Percentiles rank a stretch among this genome's conserved stretches.
Evolutionary conservation across 2,888 invertebrate genomes (phyloP).

Genomic region (Pediacus dermestoides): DNA sequence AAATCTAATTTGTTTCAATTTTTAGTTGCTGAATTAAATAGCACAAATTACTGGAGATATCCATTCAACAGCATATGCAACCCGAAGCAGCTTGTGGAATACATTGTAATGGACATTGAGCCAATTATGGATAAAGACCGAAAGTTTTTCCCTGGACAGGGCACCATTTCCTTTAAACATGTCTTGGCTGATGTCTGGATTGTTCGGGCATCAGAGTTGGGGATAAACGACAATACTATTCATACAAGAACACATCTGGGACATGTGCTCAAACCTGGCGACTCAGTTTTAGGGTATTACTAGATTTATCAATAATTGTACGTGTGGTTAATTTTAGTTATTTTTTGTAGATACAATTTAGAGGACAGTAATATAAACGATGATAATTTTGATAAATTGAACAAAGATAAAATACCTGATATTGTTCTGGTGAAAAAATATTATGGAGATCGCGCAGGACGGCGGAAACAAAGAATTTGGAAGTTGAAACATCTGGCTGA

Average conservation of each 20-base stretch:
- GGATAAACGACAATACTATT: slow-evolving; percentile 73
- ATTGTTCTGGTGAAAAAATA: slow-evolving; percentile 92
- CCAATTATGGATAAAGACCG: slow-evolving; percentile 70
- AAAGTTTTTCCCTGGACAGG: slow-evolving; percentile 82
- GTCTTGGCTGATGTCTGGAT: slow-evolving; percentile 92
- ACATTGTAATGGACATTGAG: slow-evolving; percentile 93
- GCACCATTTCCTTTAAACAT: slow-evolving; percentile 81
- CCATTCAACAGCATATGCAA: slow-evolving; percentile 86
- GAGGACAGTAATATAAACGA: slow-evolving; percentile 91
- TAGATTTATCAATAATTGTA: slow-evolving; percentile 28
- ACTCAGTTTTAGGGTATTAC: slow-evolving; percentile 90
- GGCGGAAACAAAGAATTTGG: slow-evolving; percentile 80
- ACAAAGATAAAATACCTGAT: slow-evolving; percentile 70
- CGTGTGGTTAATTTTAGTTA: not conserved
- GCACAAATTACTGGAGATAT: slow-evolving; percentile 77
- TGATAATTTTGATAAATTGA: slow-evolving; percentile 78
- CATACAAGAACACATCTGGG: slow-evolving; percentile 94
- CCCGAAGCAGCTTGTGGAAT: slow-evolving; percentile 87
- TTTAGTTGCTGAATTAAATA: slow-evolving; percentile 78
- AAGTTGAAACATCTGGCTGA: slow-evolving; percentile 84
- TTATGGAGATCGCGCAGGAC: slow-evolving; percentile 68
- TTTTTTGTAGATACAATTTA: slow-evolving; percentile 72
- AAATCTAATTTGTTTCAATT: slow-evolving; percentile 14
- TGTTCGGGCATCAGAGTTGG: slow-evolving; percentile 81
- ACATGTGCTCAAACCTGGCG: slow-evolving; percentile 87